A percentile compares a stretch with the other conserved stretches of the same genome.
Conservation (phyloP, 2,888 invertebrate species). For the Blastobasis adustella region DNA sequence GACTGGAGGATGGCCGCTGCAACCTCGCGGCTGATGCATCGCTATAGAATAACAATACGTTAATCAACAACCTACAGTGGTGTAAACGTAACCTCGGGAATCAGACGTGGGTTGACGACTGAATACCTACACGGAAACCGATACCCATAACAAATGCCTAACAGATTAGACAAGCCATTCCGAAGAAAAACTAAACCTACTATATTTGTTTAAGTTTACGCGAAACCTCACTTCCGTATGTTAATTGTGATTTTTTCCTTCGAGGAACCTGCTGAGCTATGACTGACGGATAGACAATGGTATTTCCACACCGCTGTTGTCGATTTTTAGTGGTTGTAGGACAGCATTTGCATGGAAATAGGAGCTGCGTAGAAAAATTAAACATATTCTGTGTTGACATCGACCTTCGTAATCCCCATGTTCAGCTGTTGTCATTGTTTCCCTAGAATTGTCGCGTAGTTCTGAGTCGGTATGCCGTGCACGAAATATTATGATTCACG, state of each 20-base stretch:
- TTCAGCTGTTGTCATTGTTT: constrained; percentile 2
- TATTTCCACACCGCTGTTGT: neutral
- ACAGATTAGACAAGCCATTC: constrained; percentile 27
- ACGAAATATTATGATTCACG: constrained; percentile 16
- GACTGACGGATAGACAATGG: constrained; percentile 4
- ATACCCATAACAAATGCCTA: constrained; percentile 21
- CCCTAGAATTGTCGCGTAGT: neutral
- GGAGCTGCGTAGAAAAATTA: neutral
- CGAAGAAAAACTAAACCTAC: constrained; percentile 24
- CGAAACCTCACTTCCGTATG: constrained; percentile 23
- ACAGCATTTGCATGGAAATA: constrained; percentile 14
- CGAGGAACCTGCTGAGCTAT: constrained; percentile 9
- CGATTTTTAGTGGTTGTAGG: constrained; percentile 1
- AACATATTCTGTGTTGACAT: neutral
- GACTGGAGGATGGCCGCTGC: constrained; percentile 1
- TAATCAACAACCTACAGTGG: constrained; percentile 33
- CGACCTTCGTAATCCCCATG: constrained; percentile 4
- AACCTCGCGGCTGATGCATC: constrained; percentile 21
- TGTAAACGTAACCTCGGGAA: constrained; percentile 45
- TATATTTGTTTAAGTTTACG: constrained; percentile 23
- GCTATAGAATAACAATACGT: constrained; percentile 55
- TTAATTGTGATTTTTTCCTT: constrained; percentile 3
- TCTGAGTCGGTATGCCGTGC: constrained; percentile 6
- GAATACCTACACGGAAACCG: constrained; percentile 62
- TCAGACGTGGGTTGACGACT: constrained; percentile 58